Conservation (phyloP, 2,797 vertebrate species). For the Cottoperca gobio region DNA sequence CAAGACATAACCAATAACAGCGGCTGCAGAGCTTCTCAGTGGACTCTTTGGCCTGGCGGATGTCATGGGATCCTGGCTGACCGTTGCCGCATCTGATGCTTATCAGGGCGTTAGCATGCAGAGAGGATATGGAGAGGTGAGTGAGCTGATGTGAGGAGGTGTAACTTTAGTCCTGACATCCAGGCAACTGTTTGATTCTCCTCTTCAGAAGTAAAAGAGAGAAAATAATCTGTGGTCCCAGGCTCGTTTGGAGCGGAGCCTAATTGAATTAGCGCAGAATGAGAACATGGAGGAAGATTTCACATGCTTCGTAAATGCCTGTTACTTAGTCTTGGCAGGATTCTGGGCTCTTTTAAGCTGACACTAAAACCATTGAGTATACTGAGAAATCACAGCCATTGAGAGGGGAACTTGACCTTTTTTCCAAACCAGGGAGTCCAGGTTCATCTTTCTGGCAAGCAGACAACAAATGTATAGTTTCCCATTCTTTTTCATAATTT, state of each 20-base stretch:
- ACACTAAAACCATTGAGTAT: constrained; percentile 77
- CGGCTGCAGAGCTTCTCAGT: constrained; percentile 41
- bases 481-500: background rate
- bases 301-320: constrained; percentile 77
- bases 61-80: constrained; percentile 81
- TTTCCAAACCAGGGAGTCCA: constrained; percentile 42
- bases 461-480: constrained; percentile 16
- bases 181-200: constrained; percentile 38
- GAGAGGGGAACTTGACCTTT: constrained; percentile 37
- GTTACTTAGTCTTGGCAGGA: constrained; percentile 82
- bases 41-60: constrained; percentile 58
- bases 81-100: constrained; percentile 72
- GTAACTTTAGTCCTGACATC: constrained; percentile 67
- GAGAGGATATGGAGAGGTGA: constrained; percentile 46
- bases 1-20: constrained; percentile 33
- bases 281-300: constrained; percentile 78
- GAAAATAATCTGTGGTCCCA: constrained; percentile 38
- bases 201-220: constrained; percentile 20
- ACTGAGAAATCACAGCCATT: constrained; percentile 69
- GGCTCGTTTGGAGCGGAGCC: constrained; percentile 73
- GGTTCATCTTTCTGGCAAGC: constrained; percentile 41
- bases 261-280: constrained; percentile 86
- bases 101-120: constrained; percentile 66
- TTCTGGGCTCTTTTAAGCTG: constrained; percentile 76
- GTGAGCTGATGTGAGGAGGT: constrained; percentile 38